These are phyloP conservation scores for Archilochus colubris DNA, from an alignment of 2,113 vertebrate genomes.

Conservation along the genomic window DNA sequence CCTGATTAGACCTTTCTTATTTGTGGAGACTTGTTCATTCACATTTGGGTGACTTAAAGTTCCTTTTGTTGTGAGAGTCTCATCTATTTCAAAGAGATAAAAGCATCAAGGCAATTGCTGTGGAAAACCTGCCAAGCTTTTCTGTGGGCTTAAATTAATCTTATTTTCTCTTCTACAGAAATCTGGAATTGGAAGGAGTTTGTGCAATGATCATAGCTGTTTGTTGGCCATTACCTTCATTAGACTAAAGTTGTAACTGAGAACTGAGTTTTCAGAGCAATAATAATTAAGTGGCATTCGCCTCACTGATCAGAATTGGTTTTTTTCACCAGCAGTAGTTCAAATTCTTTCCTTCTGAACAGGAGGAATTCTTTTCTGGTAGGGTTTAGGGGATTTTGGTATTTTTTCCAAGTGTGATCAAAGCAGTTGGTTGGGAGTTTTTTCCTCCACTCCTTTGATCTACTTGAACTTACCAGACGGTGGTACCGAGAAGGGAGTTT, in stretches of 20 bases:
- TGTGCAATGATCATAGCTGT: not conserved
- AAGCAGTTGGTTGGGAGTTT: not conserved
- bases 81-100: constrained; percentile 48
- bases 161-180: not conserved
- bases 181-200: not conserved
- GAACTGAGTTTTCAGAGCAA: not conserved
- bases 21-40: not conserved
- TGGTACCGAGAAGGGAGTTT: not conserved
- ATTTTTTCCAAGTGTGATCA: constrained; percentile 35
- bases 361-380: not conserved
- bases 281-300: not conserved
- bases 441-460: constrained; percentile 1
- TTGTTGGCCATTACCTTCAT: not conserved
- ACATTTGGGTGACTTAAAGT: not conserved
- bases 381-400: not conserved
- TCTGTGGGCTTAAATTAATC: constrained; percentile 44
- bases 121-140: constrained; percentile 42
- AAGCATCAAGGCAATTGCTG: not conserved
- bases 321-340: not conserved
- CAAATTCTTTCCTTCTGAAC: constrained; percentile 27
- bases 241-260: not conserved
- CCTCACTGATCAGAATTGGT: not conserved
- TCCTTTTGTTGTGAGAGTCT: constrained; percentile 35
- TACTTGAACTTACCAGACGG: not conserved
- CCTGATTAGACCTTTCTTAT: not conserved